A percentile compares a stretch with the other conserved stretches of the same genome.
Conservation (phyloP, 2,797 vertebrate species). For the Nyctalus aviator region DNA sequence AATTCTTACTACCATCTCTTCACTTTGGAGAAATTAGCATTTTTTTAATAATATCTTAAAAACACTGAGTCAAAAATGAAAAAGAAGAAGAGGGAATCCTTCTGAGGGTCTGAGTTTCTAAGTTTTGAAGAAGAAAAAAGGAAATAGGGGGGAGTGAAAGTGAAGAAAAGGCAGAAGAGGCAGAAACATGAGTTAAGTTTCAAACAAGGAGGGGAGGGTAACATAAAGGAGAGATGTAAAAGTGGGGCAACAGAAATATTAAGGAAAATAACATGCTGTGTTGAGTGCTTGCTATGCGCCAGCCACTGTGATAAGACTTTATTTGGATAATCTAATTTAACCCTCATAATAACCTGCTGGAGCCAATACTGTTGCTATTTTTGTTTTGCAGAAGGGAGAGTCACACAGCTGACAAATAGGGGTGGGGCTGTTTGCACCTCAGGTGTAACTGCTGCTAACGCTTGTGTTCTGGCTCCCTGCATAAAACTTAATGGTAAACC, state of each 20-base stretch:
- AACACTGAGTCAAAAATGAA: background rate
- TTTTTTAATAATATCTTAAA: slow-evolving; percentile 24
- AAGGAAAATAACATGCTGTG: background rate
- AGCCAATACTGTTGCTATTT: background rate
- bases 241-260: background rate
- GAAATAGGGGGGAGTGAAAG: background rate
- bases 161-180: background rate
- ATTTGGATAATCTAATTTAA: background rate
- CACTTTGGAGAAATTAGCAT: background rate
- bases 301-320: background rate
- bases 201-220: background rate
- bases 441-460: background rate
- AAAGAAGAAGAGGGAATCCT: background rate
- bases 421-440: background rate
- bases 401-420: background rate
- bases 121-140: background rate
- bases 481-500: background rate
- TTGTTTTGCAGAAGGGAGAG: background rate
- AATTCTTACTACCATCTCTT: background rate
- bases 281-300: background rate
- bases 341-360: background rate
- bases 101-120: background rate
- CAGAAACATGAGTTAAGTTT: background rate
- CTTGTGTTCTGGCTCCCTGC: background rate
- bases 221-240: background rate